These are phyloP conservation scores for Eueremaeus valkanovi DNA, from an alignment of 2,888 invertebrate species.

Conservation along the genomic window DNA sequence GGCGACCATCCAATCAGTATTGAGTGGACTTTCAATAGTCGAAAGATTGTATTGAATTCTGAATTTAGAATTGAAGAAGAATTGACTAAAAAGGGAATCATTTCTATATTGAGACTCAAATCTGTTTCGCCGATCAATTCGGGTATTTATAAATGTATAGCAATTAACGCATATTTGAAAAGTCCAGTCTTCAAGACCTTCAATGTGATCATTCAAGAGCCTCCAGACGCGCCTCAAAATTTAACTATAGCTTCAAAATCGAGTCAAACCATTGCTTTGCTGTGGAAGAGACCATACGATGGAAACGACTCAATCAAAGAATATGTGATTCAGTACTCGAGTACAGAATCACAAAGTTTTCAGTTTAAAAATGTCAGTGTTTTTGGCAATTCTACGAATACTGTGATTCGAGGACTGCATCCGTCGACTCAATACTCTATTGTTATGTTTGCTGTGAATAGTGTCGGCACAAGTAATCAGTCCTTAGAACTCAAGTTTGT, in stretches of 20 bases:
- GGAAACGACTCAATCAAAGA: slow-evolving; percentile 52
- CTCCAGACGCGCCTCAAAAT: slow-evolving; percentile 52
- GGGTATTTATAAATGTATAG: slow-evolving; percentile 59
- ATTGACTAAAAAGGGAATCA: slow-evolving; percentile 1
- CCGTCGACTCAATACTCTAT: slow-evolving; percentile 52
- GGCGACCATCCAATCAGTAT: slow-evolving; percentile 34
- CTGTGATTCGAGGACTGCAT: slow-evolving; percentile 48
- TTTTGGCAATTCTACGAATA: slow-evolving; percentile 47
- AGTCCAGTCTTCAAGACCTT: slow-evolving; percentile 88
- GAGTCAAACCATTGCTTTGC: slow-evolving; percentile 50
- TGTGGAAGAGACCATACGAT: slow-evolving; percentile 53
- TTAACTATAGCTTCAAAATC: slow-evolving; percentile 49
- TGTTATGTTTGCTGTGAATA: slow-evolving; percentile 52
- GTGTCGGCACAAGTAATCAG: slow-evolving; percentile 51
- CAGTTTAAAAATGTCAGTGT: slow-evolving; percentile 50
- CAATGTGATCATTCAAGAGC: slow-evolving; percentile 74
- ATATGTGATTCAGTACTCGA: slow-evolving; percentile 52
- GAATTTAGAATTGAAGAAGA: slow-evolving; percentile 26
- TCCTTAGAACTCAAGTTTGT: slow-evolving; percentile 50
- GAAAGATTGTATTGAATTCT: not conserved
- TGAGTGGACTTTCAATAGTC: slow-evolving; percentile 20
- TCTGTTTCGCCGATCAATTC: slow-evolving; percentile 51
- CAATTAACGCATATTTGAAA: slow-evolving; percentile 68
- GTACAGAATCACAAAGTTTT: slow-evolving; percentile 36
- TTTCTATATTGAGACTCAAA: slow-evolving; percentile 3